A percentile compares a stretch with the other conserved stretches of the same genome.
phyloP scores from a whole-genome alignment of 2,888 invertebrate species.

The Lampropteryx suffumata region DNA sequence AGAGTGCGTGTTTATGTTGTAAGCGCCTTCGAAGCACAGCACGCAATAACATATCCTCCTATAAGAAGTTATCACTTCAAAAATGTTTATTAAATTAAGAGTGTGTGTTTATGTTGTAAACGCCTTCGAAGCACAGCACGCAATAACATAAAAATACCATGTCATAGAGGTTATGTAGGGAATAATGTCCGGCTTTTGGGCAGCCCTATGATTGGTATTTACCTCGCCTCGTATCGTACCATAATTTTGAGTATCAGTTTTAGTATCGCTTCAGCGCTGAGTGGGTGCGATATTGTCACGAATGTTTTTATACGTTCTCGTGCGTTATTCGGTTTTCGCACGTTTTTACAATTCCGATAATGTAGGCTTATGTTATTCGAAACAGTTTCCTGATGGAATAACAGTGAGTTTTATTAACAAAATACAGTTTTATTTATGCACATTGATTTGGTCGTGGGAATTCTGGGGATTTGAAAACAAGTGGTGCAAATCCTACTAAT shows the following conservation, averaged over 20 bases:
- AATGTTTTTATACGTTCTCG: conserved; percentile 11
- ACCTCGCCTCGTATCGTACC: not conserved
- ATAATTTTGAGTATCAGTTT: not conserved
- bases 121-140: no score
- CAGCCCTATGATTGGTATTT: not conserved
- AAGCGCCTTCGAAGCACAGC: no score
- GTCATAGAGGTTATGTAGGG: no score
- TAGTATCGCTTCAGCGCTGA: conserved; percentile 10
- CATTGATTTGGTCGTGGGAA: not conserved
- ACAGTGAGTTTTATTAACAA: conserved; percentile 13
- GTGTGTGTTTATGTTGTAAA: no score
- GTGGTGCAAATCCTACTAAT: not conserved
- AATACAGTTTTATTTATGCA: conserved; percentile 8
- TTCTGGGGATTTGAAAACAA: conserved; percentile 1
- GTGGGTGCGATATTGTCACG: conserved; percentile 9
- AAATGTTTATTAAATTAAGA: no score
- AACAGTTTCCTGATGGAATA: conserved; percentile 11
- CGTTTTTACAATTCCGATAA: conserved; percentile 25
- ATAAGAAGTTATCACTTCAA: no score
- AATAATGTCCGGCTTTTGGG: not conserved
- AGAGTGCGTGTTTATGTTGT: no score
- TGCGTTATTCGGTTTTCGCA: conserved; percentile 4
- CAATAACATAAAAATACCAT: not conserved
- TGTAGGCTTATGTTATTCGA: conserved; percentile 11
- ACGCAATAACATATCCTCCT: not conserved